Evolutionary conservation across 2,888 invertebrate species (phyloP), one percentile per base, ranked within the genome.

Genomic region (Cheilosia vulpina): DNA sequence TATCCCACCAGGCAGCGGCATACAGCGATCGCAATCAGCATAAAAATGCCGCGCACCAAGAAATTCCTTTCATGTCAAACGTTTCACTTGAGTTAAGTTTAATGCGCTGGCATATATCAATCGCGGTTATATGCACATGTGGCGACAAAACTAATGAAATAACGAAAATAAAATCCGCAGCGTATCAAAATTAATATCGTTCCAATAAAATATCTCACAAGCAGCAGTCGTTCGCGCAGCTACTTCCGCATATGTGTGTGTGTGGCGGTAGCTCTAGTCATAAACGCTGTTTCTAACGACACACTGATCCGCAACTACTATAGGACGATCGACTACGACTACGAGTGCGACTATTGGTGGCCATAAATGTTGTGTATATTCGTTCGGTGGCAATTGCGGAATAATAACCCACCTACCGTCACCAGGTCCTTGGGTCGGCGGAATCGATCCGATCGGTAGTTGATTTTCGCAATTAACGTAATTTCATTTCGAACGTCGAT

Each of bases 401-500:
- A 72, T 73, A 66, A 58, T 58, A 69, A 53, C 60, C 75, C 62
- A 73, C 62, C 68, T 68, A 75, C 75, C 41, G 53, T 27, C 34
- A 68, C 50, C 34, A 78, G 47, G 43, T 53, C 58, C 53, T 63
- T n/a, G 41, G 27, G 31, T 31, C 31, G 31, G 58, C 45, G 65
- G 55, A 71, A 82, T 55, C 71, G 77, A 82, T 82, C 58, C 82
- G 19, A 76, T 71, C 71, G 76, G 71, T 77, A 82, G 71, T 82
- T 82, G 65, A 82, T 55, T 76, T 75, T 82, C 43, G 65, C 71
- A 82, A 82, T 82, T 77, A 82, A 65, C 65, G 76, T 77, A 77
- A 82, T 82, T 82, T 60, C 60, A 77, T 60, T 82, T 58, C 50
- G 31, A 77, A 82, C 71, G 71, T 82, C 71, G 65, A 66, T 82